Evolutionary conservation across 2,797 vertebrate genomes (phyloP).

Genomic region (Epinephelus awoara): DNA sequence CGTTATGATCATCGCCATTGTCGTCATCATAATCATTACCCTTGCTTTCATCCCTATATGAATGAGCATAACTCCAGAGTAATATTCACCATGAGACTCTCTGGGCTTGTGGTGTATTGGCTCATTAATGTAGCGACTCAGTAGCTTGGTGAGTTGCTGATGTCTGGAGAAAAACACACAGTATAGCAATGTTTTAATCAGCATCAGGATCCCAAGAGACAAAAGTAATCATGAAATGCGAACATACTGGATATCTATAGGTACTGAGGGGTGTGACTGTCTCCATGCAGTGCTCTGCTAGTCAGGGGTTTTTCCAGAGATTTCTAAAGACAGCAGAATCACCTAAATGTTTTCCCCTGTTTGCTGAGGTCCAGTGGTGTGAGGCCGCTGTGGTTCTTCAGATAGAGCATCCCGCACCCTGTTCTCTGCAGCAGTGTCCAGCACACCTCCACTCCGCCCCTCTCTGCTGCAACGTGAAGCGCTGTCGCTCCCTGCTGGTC

Average conservation of each 20-base stretch:
- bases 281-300: background rate
- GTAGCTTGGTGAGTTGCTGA: conserved; percentile 85
- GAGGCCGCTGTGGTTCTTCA: conserved; percentile 82
- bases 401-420: conserved; percentile 81
- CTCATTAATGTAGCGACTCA: conserved; percentile 79
- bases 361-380: conserved; percentile 86
- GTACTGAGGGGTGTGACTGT: conserved; percentile 15
- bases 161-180: conserved; percentile 80
- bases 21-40: background rate
- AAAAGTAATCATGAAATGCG: conserved; percentile 28
- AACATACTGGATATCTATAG: conserved; percentile 29
- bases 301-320: conserved; percentile 20
- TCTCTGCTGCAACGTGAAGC: conserved; percentile 87
- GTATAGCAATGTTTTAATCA: conserved; percentile 56
- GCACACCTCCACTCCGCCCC: conserved; percentile 85
- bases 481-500: conserved; percentile 87
- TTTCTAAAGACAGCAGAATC: conserved; percentile 45
- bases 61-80: conserved; percentile 11
- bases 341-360: conserved; percentile 86
- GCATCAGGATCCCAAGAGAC: conserved; percentile 51
- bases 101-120: conserved; percentile 81
- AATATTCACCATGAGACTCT: conserved; percentile 82
- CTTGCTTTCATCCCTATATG: conserved; percentile 1
- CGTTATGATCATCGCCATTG: background rate
- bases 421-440: conserved; percentile 86